A percentile compares a stretch with the other conserved stretches of the same genome.
phyloP scores from a whole-genome alignment of 2,797 vertebrate species.

The Gallirallus australis region DNA sequence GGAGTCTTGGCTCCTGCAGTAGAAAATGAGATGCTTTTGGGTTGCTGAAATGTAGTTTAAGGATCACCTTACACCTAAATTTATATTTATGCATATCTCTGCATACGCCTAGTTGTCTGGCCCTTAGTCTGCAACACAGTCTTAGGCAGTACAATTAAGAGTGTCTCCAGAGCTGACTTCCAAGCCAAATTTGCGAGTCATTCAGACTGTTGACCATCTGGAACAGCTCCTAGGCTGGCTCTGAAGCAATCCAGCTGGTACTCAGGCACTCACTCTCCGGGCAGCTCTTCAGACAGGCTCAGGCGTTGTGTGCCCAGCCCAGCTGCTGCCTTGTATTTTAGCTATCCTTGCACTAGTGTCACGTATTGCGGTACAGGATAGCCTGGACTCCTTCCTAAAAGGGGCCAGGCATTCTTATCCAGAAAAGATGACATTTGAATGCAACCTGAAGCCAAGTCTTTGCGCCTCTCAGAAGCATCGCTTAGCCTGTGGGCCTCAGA shows the following conservation, averaged over 20 bases:
- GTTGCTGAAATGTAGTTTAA: background rate
- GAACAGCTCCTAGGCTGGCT: constrained; percentile 44
- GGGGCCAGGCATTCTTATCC: background rate
- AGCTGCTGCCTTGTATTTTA: constrained; percentile 22
- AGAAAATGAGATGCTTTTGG: background rate
- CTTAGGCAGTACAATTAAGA: background rate
- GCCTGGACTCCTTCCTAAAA: constrained; percentile 16
- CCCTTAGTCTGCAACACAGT: background rate
- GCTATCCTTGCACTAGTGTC: background rate
- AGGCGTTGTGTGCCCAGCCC: constrained; percentile 25
- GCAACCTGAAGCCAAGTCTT: background rate
- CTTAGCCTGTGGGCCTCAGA: background rate
- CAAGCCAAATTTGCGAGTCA: background rate
- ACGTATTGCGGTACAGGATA: background rate
- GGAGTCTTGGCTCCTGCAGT: background rate
- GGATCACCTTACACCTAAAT: background rate
- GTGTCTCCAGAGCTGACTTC: background rate
- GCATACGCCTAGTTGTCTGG: background rate
- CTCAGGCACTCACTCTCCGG: background rate
- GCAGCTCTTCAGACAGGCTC: background rate
- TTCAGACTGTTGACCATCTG: constrained; percentile 26
- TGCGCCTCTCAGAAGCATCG: background rate
- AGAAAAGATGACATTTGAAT: background rate
- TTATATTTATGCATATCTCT: background rate
- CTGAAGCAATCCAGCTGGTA: constrained; percentile 47